A percentile compares a stretch with the other conserved stretches of the same genome.
These are phyloP conservation scores for Erpornis zantholeuca DNA, from an alignment of 2,113 vertebrate genomes.

Conservation along the genomic window DNA sequence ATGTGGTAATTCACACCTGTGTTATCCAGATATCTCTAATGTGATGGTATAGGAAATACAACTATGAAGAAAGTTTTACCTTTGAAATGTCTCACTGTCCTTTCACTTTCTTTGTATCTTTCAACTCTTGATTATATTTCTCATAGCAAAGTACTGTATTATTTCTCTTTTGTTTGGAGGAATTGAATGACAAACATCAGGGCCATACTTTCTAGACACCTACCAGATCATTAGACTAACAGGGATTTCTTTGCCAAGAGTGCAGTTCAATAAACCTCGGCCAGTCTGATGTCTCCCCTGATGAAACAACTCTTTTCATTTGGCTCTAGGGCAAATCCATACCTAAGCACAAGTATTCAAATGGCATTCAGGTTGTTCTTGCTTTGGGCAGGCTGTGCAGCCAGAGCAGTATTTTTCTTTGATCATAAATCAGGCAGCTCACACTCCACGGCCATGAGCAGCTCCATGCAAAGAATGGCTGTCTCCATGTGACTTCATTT, in stretches of 20 bases:
- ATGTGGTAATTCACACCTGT: not conserved
- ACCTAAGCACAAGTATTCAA: not conserved
- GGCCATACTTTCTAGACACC: not conserved
- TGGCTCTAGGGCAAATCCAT: not conserved
- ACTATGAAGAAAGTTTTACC: not conserved
- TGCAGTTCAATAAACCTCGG: not conserved
- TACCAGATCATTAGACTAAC: not conserved
- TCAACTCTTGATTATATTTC: not conserved
- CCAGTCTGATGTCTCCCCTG: not conserved
- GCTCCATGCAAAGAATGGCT: not conserved
- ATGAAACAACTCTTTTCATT: not conserved
- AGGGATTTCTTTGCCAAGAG: not conserved
- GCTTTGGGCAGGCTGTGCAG: not conserved
- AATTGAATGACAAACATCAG: not conserved
- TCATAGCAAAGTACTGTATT: not conserved
- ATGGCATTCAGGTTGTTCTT: not conserved
- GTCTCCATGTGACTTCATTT: not conserved
- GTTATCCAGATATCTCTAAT: not conserved
- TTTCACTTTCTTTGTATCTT: not conserved
- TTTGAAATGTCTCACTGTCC: not conserved
- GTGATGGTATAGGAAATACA: not conserved
- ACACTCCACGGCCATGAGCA: fast-evolving
- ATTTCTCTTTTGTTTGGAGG: not conserved
- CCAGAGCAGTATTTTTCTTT: not conserved
- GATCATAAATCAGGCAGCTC: not conserved